Base-by-base conservation (phyloP, 2,797 vertebrate genomes). In the Columba guinea region DNA sequence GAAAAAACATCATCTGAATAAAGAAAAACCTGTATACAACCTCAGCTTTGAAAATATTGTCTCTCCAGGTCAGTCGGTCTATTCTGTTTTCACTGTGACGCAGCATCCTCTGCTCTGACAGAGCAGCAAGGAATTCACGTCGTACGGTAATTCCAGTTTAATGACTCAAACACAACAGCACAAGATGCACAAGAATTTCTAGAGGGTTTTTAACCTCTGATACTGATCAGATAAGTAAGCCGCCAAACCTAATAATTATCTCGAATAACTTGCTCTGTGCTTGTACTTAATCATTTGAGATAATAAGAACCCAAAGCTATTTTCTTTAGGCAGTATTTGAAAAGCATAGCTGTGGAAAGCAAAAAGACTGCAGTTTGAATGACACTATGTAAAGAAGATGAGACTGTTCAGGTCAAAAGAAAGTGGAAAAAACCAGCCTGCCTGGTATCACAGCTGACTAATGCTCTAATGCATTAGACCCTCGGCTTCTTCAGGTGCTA, bases 191-290 rank as follows among this genome's bases (percentile, higher is more conserved):
- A 84, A 89, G 60, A 75, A 92, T 93, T 93, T 92, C 65, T 74
- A 44, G 65, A 93, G 48, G 55, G 35, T 68, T 93, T 94, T 89
- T 62, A 94, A 88, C 84, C 16, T 32, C 90, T 85, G 84, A 83
- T 87, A 68, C 39, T 32, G 69, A 90, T 90, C 83, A 93, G 95
- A 28, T 53, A 91, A 96, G 55, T 60, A 94, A 87, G 49, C 51
- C 1, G 8, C 90, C 91, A 93, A 95, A 93, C 81, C 78, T 65
- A 90, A 39, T 70, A 68, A 91, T 79, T 87, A 81, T 59, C 80
- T 81, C 69, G 44, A 89, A 34, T 76, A 84, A 87, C 82, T 53
- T 46, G 44, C 44, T 46, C 44, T 46, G 44, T 46, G 44, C 19
- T 46, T 8, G 19, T 46, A 46, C 44, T 46, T 46, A 46, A 20